Evolutionary conservation across 2,113 vertebrate species (phyloP).

Genomic region (Phalacrocorax carbo): DNA sequence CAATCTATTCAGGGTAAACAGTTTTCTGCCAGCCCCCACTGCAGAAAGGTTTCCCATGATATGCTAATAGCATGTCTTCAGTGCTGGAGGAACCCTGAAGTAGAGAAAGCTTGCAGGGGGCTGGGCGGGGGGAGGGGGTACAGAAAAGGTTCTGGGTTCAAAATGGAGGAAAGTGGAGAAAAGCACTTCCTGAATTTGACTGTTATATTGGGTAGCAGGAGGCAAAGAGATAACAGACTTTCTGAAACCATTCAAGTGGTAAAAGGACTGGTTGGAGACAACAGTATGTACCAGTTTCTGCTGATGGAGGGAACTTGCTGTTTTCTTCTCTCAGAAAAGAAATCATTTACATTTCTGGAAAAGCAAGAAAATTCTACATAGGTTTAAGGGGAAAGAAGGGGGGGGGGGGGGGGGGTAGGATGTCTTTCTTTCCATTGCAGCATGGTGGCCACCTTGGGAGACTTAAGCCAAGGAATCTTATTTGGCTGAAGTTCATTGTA

Average conservation of each 20-base stretch:
- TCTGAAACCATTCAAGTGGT: neutral
- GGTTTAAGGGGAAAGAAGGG: neutral
- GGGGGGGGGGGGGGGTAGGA: fast-evolving
- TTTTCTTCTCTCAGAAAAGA: neutral
- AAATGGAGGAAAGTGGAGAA: neutral
- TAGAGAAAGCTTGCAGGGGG: neutral
- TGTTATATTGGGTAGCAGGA: neutral
- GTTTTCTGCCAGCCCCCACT: constrained; percentile 18
- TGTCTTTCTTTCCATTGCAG: neutral
- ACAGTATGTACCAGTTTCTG: neutral
- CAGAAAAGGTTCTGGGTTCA: neutral
- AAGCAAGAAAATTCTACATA: neutral
- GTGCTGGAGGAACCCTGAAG: neutral
- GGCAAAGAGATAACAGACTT: neutral
- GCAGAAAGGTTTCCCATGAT: constrained; percentile 5
- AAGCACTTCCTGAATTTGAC: neutral
- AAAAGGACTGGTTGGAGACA: neutral
- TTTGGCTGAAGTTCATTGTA: neutral
- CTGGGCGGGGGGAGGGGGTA: no score
- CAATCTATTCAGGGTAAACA: constrained; percentile 60
- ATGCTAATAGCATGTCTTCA: neutral
- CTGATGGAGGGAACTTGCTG: neutral
- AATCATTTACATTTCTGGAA: neutral
- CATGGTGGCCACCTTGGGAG: neutral
- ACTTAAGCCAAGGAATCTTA: neutral